These are phyloP conservation scores for Paracentrotus lividus DNA, from an alignment of 53 echinoderm and acorn worm species.

Conservation along the genomic window DNA sequence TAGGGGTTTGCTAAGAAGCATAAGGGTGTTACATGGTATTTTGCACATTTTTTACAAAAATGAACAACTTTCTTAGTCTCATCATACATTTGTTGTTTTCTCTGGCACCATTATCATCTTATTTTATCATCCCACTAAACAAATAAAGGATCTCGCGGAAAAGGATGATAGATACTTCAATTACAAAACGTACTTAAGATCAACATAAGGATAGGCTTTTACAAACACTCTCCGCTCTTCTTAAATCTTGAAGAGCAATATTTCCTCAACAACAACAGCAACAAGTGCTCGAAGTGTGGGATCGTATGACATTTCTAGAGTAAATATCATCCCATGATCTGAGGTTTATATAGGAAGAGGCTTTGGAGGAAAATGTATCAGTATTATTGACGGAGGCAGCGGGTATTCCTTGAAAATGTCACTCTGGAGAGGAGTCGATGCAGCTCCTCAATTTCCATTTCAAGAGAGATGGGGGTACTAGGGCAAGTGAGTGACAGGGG, in stretches of 20 bases:
- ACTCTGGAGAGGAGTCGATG: slow-evolving; percentile 15
- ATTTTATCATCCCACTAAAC: not conserved
- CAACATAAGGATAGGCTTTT: not conserved
- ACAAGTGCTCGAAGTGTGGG: not conserved
- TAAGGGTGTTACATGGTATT: too few species aligned
- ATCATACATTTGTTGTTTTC: too few species aligned
- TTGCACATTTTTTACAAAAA: too few species aligned
- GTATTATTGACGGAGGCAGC: slow-evolving; percentile 25
- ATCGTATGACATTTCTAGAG: slow-evolving; percentile 28
- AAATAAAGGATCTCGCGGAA: not conserved
- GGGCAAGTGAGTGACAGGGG: not conserved
- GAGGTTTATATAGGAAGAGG: slow-evolving; percentile 37
- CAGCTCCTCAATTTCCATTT: slow-evolving; percentile 5
- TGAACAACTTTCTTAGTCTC: too few species aligned
- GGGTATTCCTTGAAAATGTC: slow-evolving; percentile 53
- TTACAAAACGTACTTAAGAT: not conserved
- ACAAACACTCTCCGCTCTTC: not conserved
- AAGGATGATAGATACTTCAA: not conserved
- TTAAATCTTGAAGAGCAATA: slow-evolving; percentile 21
- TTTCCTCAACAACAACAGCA: slow-evolving; percentile 39
- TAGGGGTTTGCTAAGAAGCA: too few species aligned
- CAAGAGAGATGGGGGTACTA: not conserved
- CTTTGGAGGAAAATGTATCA: slow-evolving; percentile 38
- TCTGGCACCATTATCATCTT: not conserved
- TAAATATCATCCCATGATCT: slow-evolving; percentile 8